Conservation (phyloP, 2,797 vertebrate genomes). For the Tiaroga cobitis region DNA sequence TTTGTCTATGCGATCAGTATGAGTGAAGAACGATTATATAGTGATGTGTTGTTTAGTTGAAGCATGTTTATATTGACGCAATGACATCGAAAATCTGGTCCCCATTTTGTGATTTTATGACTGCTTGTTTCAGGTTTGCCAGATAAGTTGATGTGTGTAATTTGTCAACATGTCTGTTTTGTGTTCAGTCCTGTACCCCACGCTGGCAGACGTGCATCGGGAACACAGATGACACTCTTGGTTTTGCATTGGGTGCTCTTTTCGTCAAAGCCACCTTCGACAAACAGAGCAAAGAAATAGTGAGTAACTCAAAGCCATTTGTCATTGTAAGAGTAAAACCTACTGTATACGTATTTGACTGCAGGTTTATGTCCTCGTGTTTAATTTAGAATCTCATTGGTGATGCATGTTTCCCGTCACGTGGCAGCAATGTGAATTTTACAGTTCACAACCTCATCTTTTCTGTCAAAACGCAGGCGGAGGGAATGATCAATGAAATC, state of each 20-base stretch:
- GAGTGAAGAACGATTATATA: too few relatives aligned
- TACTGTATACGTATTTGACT: not conserved
- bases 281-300: conserved; percentile 94
- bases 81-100: too few relatives aligned
- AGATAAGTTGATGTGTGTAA: not conserved
- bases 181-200: conserved; percentile 88
- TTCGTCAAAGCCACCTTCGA: conserved; percentile 97
- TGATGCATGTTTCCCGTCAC: conserved; percentile 39
- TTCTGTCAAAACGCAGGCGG: conserved; percentile 77
- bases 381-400: not conserved
- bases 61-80: not conserved
- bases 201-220: conserved; percentile 98
- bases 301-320: conserved; percentile 73
- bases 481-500: conserved; percentile 94
- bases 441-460: not conserved
- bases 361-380: not conserved
- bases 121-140: not conserved
- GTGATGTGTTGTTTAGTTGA: not conserved
- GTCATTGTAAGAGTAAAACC: not conserved
- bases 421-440: conserved; percentile 39
- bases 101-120: conserved; percentile 65
- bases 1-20: not conserved
- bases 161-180: conserved; percentile 27
- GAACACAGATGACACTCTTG: conserved; percentile 93
- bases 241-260: conserved; percentile 93